Evolutionary conservation across 2,113 vertebrate genomes (phyloP), one percentile per base, ranked within the genome.

Genomic region (Motacilla alba): DNA sequence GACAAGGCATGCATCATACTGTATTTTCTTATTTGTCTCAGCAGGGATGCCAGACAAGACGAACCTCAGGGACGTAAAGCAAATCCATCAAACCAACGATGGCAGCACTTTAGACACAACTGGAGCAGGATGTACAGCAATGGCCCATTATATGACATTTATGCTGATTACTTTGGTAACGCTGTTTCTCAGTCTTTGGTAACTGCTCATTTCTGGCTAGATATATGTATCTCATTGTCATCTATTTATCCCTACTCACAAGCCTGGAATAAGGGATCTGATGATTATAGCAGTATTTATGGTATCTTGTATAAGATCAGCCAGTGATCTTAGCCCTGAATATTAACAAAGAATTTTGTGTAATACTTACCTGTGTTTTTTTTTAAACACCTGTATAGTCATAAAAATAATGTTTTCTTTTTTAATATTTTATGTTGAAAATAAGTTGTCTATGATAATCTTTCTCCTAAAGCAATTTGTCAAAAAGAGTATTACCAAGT

Each of bases 21-120:
- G 11, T 93, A 87, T 87, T 96, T 96, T 97, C 83, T 96, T 83
- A 55, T 95, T 96, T 97, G 86, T 91, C 95, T 97, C 95, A 94
- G 76, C 97, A 98, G 98, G 97, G 97, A 91, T 97, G 86, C 97
- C 97, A 59, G 97, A 97, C 60, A 97, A 96, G 85, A 95, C 3
- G 75, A 97, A 97, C 94, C 79, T 97, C 97, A 97, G 88, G 73
- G 98, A 97, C 18, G 73, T 97, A 70, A 97, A 98, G 53, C 91
- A 94, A 94, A 96, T 96, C 80, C 95, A 93, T 94, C 95, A 94
- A 77, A 87, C 81, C 87, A 91, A 79, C 3, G 26, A 68, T 50
- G 93, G 82, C 90, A 92, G 47, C 78, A 64, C 87, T 87, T 94
- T 94, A 94, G 92, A 97, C 68, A 62, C 93, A 81, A 68, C 95